Conservation (phyloP, 92 coral and sea anemone species). For the Isaurus tuberculatus region DNA sequence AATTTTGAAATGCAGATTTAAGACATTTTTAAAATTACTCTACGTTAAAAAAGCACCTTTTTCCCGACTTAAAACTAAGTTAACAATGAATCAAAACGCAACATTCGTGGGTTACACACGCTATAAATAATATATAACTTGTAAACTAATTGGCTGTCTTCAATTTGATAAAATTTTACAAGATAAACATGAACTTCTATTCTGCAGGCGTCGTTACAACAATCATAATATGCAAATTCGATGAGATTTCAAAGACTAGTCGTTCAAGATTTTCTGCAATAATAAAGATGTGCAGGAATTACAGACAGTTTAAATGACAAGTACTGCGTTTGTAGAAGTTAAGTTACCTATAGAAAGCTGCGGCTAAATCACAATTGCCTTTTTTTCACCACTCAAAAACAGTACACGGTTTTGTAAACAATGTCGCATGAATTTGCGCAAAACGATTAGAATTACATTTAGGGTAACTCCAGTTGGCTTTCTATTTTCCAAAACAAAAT, state of each 20-base stretch:
- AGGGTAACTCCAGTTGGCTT: neutral
- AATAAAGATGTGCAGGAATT: neutral
- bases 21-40: too few species aligned
- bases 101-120: neutral
- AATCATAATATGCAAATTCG: constrained; percentile 17
- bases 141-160: neutral
- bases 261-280: neutral
- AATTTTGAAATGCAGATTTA: too few species aligned
- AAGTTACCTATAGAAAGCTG: neutral
- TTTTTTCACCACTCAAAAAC: neutral
- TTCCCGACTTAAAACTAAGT: neutral
- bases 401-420: neutral
- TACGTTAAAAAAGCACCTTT: neutral
- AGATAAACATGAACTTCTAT: neutral
- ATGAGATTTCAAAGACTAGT: constrained; percentile 19
- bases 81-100: neutral
- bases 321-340: neutral
- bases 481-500: neutral
- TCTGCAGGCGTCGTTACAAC: neutral
- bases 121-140: neutral
- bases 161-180: neutral
- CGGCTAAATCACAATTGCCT: neutral
- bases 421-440: neutral
- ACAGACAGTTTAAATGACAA: neutral
- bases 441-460: neutral